phyloP scores from a whole-genome alignment of 2,888 invertebrate genomes.

The Tolmerus cingulatus region DNA sequence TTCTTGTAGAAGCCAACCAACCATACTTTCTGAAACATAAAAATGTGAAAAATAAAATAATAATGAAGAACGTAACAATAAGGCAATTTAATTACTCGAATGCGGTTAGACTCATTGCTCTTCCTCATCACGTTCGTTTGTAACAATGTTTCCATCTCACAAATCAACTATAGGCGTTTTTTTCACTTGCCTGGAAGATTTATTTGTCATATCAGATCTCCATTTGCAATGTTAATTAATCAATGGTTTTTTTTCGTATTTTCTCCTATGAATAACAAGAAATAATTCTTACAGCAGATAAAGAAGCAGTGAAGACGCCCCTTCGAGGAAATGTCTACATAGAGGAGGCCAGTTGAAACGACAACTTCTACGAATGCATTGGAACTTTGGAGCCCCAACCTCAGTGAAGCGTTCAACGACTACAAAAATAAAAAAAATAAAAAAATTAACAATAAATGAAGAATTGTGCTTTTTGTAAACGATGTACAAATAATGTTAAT shows the following conservation, averaged over 20 bases:
- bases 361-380: conserved; percentile 49
- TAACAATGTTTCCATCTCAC: not conserved
- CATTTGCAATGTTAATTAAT: not conserved
- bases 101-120: not conserved
- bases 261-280: conserved; percentile 23
- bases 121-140: not conserved
- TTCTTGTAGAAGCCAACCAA: not conserved
- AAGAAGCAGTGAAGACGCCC: conserved; percentile 58
- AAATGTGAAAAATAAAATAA: not conserved
- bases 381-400: not conserved
- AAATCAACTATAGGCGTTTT: not conserved
- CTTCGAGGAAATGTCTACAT: conserved; percentile 62
- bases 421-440: not conserved
- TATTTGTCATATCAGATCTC: not conserved
- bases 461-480: conserved; percentile 11
- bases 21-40: not conserved
- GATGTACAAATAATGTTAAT: conserved; percentile 36
- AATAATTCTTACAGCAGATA: conserved; percentile 52
- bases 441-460: not conserved
- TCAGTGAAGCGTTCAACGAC: not conserved
- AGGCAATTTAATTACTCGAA: not conserved
- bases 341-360: conserved; percentile 60
- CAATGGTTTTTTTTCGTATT: not conserved
- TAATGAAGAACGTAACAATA: not conserved
- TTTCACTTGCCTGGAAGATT: not conserved